Base-by-base conservation (phyloP, 2,888 invertebrate genomes). In the Exephanes ischioxanthus region DNA sequence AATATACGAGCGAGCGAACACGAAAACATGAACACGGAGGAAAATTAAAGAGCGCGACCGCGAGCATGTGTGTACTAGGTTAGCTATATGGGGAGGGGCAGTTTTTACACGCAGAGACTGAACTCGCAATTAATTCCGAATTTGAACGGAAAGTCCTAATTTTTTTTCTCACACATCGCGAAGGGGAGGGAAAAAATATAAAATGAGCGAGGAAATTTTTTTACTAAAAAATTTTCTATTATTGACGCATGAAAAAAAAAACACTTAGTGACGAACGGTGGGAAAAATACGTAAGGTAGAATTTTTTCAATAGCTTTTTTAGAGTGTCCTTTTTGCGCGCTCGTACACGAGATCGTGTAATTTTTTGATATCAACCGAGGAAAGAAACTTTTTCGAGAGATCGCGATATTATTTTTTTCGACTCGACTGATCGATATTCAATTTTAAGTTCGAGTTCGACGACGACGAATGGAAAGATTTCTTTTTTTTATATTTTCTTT, bases 241-340 rank as follows among this genome's bases (percentile, higher is more conserved):
- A 58, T 61, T 73, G 41, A 73, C 26, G 33, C 58, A 7, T 11
- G 55, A 37, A 58, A 9, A 5, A 6, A 37, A 37, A 7, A 6
- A 11, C 11, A 61, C 30, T 5, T 41, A 61, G 41, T 19, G 58
- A 58, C 11, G 22, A 58, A 58, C 22, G 22, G 63, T 26, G 26
- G 48, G 41, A 11, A 41, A 41, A 41, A 30, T 48, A 63, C 48
- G 26, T 75, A 75, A 63, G 11, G n/a, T 41, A 55, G 58, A 5
- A 41, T 45, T 73, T 73, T 73, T 73, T 73, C 41, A 22, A 67
- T 41, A 73, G 19, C 73, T 58, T 73, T 73, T 61, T 19, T 22
- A 22, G 67, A 67, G 11, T 22, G n/a, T 67, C 37, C 22, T 9
- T 0, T 37, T 37, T 9, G 26, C 26, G 30, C 30, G 26, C 30